A percentile compares a stretch with the other conserved stretches of the same genome.
Evolutionary conservation across 2,888 invertebrate genomes (phyloP).

Genomic region (Leptinotarsa peninsularis): DNA sequence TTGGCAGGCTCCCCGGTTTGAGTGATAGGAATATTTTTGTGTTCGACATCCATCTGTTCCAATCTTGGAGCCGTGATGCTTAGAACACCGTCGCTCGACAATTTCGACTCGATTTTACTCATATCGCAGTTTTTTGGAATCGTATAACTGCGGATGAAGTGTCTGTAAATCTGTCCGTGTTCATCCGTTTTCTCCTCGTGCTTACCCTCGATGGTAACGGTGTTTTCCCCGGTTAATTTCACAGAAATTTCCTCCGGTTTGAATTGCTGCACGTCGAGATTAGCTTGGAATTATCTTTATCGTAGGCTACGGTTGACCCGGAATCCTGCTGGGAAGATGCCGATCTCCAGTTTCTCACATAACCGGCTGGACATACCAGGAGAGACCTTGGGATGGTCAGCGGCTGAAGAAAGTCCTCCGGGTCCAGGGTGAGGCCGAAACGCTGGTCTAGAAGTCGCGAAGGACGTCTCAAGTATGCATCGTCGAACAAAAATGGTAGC

Average conservation of each 20-base stretch:
- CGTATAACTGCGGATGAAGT: conserved; percentile 80
- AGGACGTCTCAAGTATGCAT: conserved; percentile 11
- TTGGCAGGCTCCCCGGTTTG: conserved; percentile 40
- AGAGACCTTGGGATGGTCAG: conserved; percentile 19
- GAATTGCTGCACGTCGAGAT: conserved; percentile 44
- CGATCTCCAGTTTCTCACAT: conserved; percentile 42
- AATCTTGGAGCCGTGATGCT: conserved; percentile 74
- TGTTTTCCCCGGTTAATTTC: conserved; percentile 67
- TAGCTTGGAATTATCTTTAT: conserved; percentile 33
- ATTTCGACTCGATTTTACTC: conserved; percentile 76
- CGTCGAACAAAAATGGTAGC: conserved; percentile 22
- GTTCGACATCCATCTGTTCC: conserved; percentile 29
- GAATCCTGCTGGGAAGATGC: conserved; percentile 33
- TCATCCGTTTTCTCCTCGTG: conserved; percentile 82
- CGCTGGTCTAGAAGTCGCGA: conserved; percentile 27
- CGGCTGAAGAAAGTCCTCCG: conserved; percentile 29
- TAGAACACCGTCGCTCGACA: conserved; percentile 82
- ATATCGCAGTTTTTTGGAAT: conserved; percentile 82
- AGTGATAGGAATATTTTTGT: conserved; percentile 37
- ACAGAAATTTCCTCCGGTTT: conserved; percentile 45
- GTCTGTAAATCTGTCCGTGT: conserved; percentile 81
- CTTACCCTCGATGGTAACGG: conserved; percentile 80
- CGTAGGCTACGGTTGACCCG: conserved; percentile 20
- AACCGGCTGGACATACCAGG: conserved; percentile 31
- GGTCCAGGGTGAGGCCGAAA: conserved; percentile 24